These are phyloP conservation scores for Aspidiotus rigidus DNA, from an alignment of 2,888 invertebrate genomes.

Conservation along the genomic window DNA sequence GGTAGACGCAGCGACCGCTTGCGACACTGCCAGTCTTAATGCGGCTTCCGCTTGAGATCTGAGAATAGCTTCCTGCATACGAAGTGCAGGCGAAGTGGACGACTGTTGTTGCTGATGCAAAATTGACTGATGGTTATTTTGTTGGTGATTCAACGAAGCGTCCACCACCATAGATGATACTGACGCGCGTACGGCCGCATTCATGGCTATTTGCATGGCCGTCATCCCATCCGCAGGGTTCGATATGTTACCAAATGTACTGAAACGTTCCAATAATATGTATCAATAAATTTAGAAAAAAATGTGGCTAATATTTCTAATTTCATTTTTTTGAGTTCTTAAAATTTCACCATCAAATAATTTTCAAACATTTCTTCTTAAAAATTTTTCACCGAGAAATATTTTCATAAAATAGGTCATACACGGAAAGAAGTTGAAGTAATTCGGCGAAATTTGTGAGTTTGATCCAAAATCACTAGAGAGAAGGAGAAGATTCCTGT, in stretches of 20 bases:
- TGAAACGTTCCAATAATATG: neutral
- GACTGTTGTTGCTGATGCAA: constrained; percentile 41
- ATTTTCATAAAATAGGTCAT: too few relatives aligned
- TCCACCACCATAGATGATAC: constrained; percentile 45
- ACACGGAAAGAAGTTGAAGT: too few relatives aligned
- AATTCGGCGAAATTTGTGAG: too few relatives aligned
- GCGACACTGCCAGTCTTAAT: constrained; percentile 65
- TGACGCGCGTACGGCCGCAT: constrained; percentile 51
- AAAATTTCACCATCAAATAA: too few relatives aligned
- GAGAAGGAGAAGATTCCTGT: too few relatives aligned
- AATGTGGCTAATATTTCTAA: too few relatives aligned
- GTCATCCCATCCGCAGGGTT: constrained; percentile 39
- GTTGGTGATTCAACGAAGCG: constrained; percentile 41
- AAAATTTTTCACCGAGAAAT: too few relatives aligned
- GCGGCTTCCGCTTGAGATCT: constrained; percentile 78
- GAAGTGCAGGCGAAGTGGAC: constrained; percentile 41
- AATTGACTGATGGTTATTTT: constrained; percentile 40
- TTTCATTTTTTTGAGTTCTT: too few relatives aligned
- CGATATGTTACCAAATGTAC: constrained; percentile 38
- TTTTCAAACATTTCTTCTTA: too few relatives aligned
- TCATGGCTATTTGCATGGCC: constrained; percentile 51
- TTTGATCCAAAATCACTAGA: too few relatives aligned
- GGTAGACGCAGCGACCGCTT: constrained; percentile 51
- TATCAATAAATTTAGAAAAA: too few relatives aligned
- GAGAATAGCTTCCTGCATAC: constrained; percentile 60